Conservation (phyloP, 2,113 vertebrate species). For the Callionymus lyra region DNA sequence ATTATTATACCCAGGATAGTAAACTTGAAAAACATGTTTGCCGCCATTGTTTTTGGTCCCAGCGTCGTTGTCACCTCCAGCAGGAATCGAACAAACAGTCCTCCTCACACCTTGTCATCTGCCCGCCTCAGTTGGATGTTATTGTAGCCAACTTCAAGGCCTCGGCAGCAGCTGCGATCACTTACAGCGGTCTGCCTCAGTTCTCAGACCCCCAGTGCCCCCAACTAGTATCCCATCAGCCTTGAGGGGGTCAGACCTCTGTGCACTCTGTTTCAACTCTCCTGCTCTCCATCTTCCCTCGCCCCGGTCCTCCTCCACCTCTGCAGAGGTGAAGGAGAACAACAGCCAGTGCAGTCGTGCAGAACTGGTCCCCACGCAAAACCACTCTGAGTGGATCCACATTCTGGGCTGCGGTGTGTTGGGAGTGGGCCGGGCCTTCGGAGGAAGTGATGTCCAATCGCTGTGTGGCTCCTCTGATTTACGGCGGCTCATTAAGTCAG, state of each 20-base stretch:
- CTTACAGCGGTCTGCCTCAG: constrained; percentile 59
- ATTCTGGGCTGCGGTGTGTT: constrained; percentile 34
- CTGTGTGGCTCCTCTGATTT: constrained; percentile 62
- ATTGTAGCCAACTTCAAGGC: constrained; percentile 71
- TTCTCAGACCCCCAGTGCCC: constrained; percentile 50
- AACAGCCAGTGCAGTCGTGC: constrained; percentile 13
- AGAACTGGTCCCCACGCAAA: constrained; percentile 21
- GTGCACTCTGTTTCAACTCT: constrained; percentile 55
- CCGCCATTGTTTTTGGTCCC: no score
- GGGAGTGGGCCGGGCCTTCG: constrained; percentile 45
- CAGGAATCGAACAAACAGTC: constrained; percentile 51
- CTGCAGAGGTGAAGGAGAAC: constrained; percentile 41
- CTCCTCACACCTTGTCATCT: constrained; percentile 63
- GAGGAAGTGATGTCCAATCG: constrained; percentile 49
- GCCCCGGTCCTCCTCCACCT: constrained; percentile 45
- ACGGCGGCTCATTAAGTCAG: constrained; percentile 66
- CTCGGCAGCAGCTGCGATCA: constrained; percentile 66
- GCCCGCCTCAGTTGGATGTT: constrained; percentile 64
- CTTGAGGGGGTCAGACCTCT: constrained; percentile 51
- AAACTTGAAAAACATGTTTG: no score
- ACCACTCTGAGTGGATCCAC: constrained; percentile 27
- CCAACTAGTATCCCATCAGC: constrained; percentile 58
- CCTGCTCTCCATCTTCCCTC: constrained; percentile 36
- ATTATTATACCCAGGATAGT: no score
- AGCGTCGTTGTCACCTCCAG: constrained; percentile 29